Conservation (phyloP, 2,113 vertebrate genomes). For the Gymnarchus niloticus region DNA sequence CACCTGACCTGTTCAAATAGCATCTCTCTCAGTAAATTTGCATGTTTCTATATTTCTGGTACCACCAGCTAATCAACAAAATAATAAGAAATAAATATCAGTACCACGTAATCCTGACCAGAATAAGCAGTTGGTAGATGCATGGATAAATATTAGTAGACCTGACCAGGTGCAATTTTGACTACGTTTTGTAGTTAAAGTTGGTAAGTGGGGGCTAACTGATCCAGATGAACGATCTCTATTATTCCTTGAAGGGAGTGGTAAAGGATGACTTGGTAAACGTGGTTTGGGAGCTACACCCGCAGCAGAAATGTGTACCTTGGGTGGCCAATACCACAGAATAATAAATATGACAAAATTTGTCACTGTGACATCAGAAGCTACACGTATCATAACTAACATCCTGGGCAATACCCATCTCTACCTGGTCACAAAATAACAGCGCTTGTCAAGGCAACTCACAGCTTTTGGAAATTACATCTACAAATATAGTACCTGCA, state of each 20-base stretch:
- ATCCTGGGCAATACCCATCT: background rate
- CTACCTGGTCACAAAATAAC: background rate
- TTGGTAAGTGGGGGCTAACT: background rate
- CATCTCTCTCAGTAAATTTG: background rate
- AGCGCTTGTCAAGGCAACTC: background rate
- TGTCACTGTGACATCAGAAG: background rate
- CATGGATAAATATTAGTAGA: background rate
- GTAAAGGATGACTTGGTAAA: background rate
- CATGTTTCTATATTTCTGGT: background rate
- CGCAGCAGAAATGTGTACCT: background rate
- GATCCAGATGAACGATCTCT: background rate
- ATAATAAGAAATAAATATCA: background rate
- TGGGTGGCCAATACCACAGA: slow-evolving; percentile 19
- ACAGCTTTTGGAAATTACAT: background rate
- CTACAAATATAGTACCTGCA: background rate
- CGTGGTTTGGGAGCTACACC: background rate
- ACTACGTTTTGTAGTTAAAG: background rate
- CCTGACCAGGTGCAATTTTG: background rate
- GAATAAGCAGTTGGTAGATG: background rate
- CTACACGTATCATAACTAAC: slow-evolving; percentile 3
- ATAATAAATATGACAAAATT: background rate
- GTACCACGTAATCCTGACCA: background rate
- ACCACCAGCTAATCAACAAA: background rate
- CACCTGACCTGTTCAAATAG: background rate
- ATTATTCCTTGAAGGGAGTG: background rate